A percentile compares a stretch with the other conserved stretches of the same genome.
These are phyloP conservation scores for Rhorus exstirpatorius DNA, from an alignment of 2,888 invertebrate species.

Conservation along the genomic window DNA sequence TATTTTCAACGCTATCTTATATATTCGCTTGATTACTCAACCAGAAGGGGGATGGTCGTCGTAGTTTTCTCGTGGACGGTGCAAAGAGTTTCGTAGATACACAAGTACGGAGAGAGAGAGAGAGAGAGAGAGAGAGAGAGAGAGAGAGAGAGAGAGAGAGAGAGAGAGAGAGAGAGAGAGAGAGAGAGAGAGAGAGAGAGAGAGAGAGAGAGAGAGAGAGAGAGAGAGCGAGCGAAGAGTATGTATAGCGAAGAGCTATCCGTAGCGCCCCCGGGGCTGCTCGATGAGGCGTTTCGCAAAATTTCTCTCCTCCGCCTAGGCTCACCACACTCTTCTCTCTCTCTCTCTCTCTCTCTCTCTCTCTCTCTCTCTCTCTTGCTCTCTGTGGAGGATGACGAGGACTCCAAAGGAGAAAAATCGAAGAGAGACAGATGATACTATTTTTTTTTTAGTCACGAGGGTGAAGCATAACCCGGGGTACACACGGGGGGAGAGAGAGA, in stretches of 20 bases:
- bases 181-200: too few species aligned
- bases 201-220: too few species aligned
- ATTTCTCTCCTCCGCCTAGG: neutral
- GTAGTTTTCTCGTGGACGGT: too few species aligned
- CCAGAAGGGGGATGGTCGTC: too few species aligned
- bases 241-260: neutral
- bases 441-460: slow-evolving; percentile 23
- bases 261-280: slow-evolving; percentile 40
- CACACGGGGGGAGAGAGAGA: slow-evolving; percentile 41
- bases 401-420: slow-evolving; percentile 20
- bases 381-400: slow-evolving; percentile 15
- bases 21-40: too few species aligned
- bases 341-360: neutral
- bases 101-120: too few species aligned
- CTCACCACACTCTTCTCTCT: neutral
- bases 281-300: slow-evolving; percentile 33
- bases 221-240: too few species aligned
- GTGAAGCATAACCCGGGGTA: slow-evolving; percentile 50
- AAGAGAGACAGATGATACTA: slow-evolving; percentile 26
- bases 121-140: too few species aligned
- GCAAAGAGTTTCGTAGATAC: too few species aligned
- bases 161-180: too few species aligned
- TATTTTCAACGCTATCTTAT: too few species aligned
- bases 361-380: neutral
- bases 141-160: too few species aligned